Percentiles rank a stretch among this genome's conserved stretches.
phyloP scores from a whole-genome alignment of 1,140 invertebrate species.

The Pygmarrhopalites habei region DNA sequence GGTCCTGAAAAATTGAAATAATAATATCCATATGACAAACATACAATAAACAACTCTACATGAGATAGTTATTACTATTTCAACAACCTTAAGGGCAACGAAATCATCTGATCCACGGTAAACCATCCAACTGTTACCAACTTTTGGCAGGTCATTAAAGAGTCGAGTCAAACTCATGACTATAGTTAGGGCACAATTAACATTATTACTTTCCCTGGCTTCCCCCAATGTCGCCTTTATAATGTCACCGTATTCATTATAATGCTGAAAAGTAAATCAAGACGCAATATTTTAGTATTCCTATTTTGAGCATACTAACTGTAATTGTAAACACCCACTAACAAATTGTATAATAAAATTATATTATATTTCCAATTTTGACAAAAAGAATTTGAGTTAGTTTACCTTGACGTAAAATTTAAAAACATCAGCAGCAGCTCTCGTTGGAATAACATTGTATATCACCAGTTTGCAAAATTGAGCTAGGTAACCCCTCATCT shows the following conservation, averaged over 20 bases:
- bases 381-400: too few species aligned
- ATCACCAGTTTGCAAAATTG: conserved; percentile 96
- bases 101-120: conserved; percentile 70
- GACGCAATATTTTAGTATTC: too few species aligned
- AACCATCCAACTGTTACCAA: conserved; percentile 48
- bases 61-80: too few species aligned
- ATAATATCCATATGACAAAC: conserved; percentile 10
- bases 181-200: conserved; percentile 91
- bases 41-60: too few species aligned
- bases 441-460: conserved; percentile 91
- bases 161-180: conserved; percentile 80
- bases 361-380: too few species aligned
- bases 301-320: too few species aligned
- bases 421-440: conserved; percentile 86
- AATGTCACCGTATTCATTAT: conserved; percentile 99
- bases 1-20: conserved; percentile 55
- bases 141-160: conserved; percentile 61
- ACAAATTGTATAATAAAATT: too few species aligned
- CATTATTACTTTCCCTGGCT: conserved; percentile 94
- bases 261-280: conserved; percentile 58
- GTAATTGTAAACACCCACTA: too few species aligned
- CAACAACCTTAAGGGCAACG: conserved; percentile 67
- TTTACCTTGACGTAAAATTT: conserved; percentile 91
- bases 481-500: conserved; percentile 88
- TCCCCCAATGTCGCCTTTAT: conserved; percentile 95